Conservation (phyloP, 2,888 invertebrate genomes). For the Lysandra bellargus region DNA sequence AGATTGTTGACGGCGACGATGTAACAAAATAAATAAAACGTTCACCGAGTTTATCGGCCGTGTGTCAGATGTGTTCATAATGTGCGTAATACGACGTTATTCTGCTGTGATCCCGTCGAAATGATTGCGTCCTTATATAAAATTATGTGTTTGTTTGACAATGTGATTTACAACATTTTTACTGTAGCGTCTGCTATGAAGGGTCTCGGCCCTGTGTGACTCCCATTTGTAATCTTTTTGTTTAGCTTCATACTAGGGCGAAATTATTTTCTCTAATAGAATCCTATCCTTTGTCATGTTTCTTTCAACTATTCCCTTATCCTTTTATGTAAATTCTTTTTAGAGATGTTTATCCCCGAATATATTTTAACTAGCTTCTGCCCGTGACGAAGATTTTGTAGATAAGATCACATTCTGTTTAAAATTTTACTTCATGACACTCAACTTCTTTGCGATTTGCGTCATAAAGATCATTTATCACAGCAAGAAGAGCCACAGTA, state of each 20-base stretch:
- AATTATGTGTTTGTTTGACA: slow-evolving; percentile 64
- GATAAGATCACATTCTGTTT: too few species aligned
- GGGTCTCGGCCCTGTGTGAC: slow-evolving; percentile 25
- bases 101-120: slow-evolving; percentile 62
- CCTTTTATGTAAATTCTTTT: slow-evolving; percentile 22
- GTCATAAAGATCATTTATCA: too few species aligned
- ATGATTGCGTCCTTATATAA: slow-evolving; percentile 69
- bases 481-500: background rate
- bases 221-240: slow-evolving; percentile 39
- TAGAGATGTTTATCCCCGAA: background rate
- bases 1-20: background rate
- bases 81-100: slow-evolving; percentile 63
- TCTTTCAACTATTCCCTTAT: slow-evolving; percentile 23
- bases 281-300: slow-evolving; percentile 27
- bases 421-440: too few species aligned
- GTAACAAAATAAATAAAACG: background rate
- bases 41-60: slow-evolving; percentile 28
- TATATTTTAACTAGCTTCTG: background rate
- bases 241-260: slow-evolving; percentile 32
- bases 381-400: background rate
- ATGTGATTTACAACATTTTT: slow-evolving; percentile 48
- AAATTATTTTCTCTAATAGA: slow-evolving; percentile 19
- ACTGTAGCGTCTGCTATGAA: slow-evolving; percentile 37
- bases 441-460: too few species aligned
- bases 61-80: slow-evolving; percentile 50